These are phyloP conservation scores for Bryconaethiops microstoma DNA, from an alignment of 2,797 vertebrate species.

Conservation along the genomic window DNA sequence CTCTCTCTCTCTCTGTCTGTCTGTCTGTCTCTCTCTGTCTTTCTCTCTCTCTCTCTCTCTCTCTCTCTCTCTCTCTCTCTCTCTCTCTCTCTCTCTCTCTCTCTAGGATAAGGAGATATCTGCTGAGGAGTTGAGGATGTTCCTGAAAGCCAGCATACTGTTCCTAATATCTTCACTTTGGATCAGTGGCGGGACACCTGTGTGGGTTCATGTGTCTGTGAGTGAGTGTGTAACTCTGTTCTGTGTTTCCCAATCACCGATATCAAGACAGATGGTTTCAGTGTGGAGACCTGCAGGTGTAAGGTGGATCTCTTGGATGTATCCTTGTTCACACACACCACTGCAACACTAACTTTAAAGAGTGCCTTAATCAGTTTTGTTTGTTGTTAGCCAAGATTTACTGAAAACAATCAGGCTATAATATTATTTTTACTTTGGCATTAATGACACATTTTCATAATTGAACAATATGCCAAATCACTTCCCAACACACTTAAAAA, in stretches of 20 bases:
- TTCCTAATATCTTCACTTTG: too few species aligned
- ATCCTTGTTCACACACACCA: background rate
- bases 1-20: too few species aligned
- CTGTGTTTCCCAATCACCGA: slow-evolving; percentile 75
- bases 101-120: slow-evolving; percentile 82
- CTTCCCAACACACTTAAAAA: too few species aligned
- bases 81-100: too few species aligned
- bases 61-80: too few species aligned
- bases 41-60: too few species aligned
- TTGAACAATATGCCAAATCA: too few species aligned
- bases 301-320: slow-evolving; percentile 86
- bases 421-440: background rate
- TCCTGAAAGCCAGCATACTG: slow-evolving; percentile 72
- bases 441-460: too few species aligned
- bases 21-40: background rate
- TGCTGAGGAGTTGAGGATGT: slow-evolving; percentile 73
- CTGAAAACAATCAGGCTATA: too few species aligned
- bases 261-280: slow-evolving; percentile 85
- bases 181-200: background rate
- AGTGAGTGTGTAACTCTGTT: background rate
- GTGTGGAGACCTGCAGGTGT: slow-evolving; percentile 85
- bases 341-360: too few species aligned
- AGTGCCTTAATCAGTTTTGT: too few species aligned
- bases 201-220: background rate
- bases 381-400: too few species aligned